phyloP scores from a whole-genome alignment of 2,888 invertebrate genomes.

The Polymixis flavicincta region DNA sequence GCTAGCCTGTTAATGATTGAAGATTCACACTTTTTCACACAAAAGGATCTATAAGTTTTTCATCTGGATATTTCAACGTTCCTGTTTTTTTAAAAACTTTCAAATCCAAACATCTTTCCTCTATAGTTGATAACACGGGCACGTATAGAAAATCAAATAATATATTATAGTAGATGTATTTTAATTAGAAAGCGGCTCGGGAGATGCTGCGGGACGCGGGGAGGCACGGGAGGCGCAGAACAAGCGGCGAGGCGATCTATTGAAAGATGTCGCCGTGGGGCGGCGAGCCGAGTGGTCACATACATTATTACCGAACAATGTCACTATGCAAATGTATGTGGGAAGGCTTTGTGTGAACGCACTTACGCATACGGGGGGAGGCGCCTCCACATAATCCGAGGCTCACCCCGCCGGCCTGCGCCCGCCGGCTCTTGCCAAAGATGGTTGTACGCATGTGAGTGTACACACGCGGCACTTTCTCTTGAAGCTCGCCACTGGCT shows the following conservation, averaged over 20 bases:
- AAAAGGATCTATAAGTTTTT: not conserved
- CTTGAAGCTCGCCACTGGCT: slow-evolving; percentile 91
- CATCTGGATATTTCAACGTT: not conserved
- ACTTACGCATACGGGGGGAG: slow-evolving; percentile 88
- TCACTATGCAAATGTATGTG: slow-evolving; percentile 91
- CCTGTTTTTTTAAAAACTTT: not conserved
- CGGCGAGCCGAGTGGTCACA: slow-evolving; percentile 87
- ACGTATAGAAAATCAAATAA: slow-evolving; percentile 64
- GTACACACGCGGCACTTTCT: slow-evolving; percentile 91
- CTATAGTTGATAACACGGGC: slow-evolving; percentile 1
- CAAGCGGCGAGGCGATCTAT: slow-evolving; percentile 81
- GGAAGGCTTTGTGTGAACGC: slow-evolving; percentile 89
- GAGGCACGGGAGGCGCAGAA: slow-evolving; percentile 67
- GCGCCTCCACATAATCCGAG: slow-evolving; percentile 88
- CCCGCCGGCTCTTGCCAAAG: slow-evolving; percentile 84
- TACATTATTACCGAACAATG: slow-evolving; percentile 90
- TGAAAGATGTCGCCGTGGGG: slow-evolving; percentile 86
- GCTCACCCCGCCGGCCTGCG: slow-evolving; percentile 80
- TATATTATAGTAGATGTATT: slow-evolving; percentile 69
- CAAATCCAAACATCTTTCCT: not conserved
- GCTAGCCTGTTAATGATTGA: slow-evolving; percentile 8
- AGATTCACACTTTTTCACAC: slow-evolving; percentile 15
- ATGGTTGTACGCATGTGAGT: slow-evolving; percentile 89
- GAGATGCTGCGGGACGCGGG: slow-evolving; percentile 64
- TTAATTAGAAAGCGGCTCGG: slow-evolving; percentile 78